These are phyloP conservation scores for Tridacna gigas DNA, from an alignment of 2,888 invertebrate genomes.

Conservation along the genomic window DNA sequence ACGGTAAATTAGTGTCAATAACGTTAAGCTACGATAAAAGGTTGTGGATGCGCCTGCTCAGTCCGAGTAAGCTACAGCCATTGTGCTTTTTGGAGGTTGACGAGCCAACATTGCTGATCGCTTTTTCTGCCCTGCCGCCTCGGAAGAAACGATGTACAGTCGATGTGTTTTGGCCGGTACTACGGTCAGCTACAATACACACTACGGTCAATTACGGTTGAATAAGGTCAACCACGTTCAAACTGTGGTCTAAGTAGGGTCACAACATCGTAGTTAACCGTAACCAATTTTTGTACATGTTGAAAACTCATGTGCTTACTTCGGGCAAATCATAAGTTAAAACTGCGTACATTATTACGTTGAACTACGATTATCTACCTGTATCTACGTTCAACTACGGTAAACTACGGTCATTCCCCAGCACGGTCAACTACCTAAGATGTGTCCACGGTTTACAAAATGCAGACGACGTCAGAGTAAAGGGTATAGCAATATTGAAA, in stretches of 20 bases:
- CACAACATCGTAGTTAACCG: neutral
- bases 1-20: neutral
- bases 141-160: slow-evolving; percentile 9
- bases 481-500: too few relatives aligned
- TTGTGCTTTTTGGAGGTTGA: neutral
- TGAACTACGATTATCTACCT: neutral
- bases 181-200: neutral
- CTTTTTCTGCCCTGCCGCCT: slow-evolving; percentile 11
- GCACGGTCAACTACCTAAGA: neutral
- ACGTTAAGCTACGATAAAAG: neutral
- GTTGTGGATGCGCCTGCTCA: neutral
- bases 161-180: neutral
- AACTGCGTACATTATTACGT: neutral
- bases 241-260: neutral
- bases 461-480: too few relatives aligned
- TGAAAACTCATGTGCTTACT: neutral
- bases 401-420: neutral
- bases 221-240: neutral
- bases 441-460: neutral
- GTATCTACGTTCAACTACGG: neutral
- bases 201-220: neutral
- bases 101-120: slow-evolving; percentile 22
- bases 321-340: neutral
- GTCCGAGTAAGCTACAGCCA: neutral
- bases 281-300: neutral